These are phyloP conservation scores for Daboia siamensis DNA, from an alignment of 2,113 vertebrate genomes.

Conservation along the genomic window DNA sequence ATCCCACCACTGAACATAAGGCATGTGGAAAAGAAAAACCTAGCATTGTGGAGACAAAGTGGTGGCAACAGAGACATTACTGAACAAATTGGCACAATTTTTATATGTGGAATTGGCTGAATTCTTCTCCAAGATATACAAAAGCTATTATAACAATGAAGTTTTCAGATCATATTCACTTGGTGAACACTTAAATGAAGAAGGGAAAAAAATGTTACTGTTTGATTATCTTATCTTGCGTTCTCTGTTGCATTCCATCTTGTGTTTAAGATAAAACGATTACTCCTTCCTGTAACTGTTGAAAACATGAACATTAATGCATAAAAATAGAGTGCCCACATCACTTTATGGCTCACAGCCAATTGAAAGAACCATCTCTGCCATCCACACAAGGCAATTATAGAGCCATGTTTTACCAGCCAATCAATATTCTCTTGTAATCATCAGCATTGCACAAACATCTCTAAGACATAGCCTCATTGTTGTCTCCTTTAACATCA, in stretches of 20 bases:
- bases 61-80: background rate
- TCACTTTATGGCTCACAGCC: conserved; percentile 21
- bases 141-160: background rate
- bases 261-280: background rate
- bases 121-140: background rate
- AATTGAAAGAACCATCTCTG: conserved; percentile 37
- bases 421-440: conserved; percentile 62
- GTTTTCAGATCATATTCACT: conserved; percentile 31
- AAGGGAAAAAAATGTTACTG: background rate
- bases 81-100: background rate
- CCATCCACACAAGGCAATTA: conserved; percentile 53
- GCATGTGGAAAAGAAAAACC: background rate
- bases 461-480: conserved; percentile 42
- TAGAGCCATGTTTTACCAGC: conserved; percentile 53
- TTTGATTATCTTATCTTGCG: background rate
- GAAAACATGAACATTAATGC: background rate
- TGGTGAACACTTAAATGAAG: background rate
- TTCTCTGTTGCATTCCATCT: background rate
- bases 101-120: background rate
- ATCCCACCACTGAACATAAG: background rate
- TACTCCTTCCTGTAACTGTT: background rate
- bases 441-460: conserved; percentile 48
- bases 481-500: conserved; percentile 49
- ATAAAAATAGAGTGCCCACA: conserved; percentile 9
- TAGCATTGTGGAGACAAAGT: background rate